Conservation (phyloP, 2,888 invertebrate genomes). For the Parthenolecanium corni region DNA sequence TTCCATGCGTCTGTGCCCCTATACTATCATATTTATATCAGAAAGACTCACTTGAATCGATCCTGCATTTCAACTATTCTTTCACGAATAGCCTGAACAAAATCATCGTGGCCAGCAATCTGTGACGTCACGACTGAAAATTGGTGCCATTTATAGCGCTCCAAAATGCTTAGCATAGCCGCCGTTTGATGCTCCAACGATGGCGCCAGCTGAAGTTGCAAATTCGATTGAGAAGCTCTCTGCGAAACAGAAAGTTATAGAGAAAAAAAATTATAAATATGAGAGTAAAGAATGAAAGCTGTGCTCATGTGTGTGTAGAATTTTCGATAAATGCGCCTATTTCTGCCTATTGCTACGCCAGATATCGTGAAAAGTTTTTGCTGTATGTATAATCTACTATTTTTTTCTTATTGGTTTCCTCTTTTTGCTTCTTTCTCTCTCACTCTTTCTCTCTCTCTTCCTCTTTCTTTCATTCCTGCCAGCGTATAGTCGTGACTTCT, state of each 20-base stretch:
- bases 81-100: slow-evolving; percentile 85
- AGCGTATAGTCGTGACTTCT: too few relatives aligned
- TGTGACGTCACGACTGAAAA: slow-evolving; percentile 88
- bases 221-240: slow-evolving; percentile 72
- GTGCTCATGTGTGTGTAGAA: background rate
- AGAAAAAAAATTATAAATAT: background rate
- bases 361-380: too few relatives aligned
- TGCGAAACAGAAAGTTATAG: slow-evolving; percentile 33
- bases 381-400: too few relatives aligned
- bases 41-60: slow-evolving; percentile 41
- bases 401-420: too few relatives aligned
- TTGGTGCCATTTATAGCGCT: slow-evolving; percentile 92
- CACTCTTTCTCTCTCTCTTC: too few relatives aligned
- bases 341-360: too few relatives aligned
- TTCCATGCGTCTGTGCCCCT: too few relatives aligned
- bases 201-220: slow-evolving; percentile 88
- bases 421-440: too few relatives aligned
- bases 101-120: slow-evolving; percentile 89
- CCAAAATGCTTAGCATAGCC: slow-evolving; percentile 88
- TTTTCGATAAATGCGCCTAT: too few relatives aligned
- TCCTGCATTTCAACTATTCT: slow-evolving; percentile 71
- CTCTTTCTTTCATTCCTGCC: too few relatives aligned
- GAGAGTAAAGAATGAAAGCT: background rate
- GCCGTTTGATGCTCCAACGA: slow-evolving; percentile 92
- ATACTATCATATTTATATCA: too few relatives aligned